Conservation (phyloP, 53 echinoderm and acorn worm species). For the Mesocentrotus franciscanus region DNA sequence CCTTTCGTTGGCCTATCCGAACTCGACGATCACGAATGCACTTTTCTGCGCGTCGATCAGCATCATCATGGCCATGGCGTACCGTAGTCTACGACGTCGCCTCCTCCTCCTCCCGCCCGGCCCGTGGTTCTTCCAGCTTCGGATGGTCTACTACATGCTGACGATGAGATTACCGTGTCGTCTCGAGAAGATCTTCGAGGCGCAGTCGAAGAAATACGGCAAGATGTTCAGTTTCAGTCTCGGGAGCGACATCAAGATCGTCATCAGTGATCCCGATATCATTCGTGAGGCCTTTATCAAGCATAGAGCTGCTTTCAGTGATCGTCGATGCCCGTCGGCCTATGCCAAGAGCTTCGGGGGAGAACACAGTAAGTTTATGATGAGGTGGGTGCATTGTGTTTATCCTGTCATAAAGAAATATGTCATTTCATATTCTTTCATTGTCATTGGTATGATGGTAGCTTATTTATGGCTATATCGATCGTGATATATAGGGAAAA, state of each 20-base stretch:
- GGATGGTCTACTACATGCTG: not conserved
- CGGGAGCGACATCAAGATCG: not conserved
- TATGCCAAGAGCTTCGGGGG: not conserved
- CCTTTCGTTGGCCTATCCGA: not conserved
- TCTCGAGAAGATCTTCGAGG: not conserved
- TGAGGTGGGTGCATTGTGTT: too few relatives aligned
- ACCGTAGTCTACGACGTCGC: slow-evolving; percentile 21
- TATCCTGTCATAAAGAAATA: too few relatives aligned
- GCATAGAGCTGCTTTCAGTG: not conserved
- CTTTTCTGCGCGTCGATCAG: not conserved
- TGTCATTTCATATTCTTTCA: too few relatives aligned
- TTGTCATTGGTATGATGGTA: too few relatives aligned
- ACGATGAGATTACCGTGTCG: not conserved
- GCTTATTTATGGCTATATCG: too few relatives aligned
- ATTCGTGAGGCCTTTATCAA: slow-evolving; percentile 49
- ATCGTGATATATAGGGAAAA: too few relatives aligned
- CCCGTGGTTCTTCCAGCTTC: slow-evolving; percentile 17
- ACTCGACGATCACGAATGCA: not conserved
- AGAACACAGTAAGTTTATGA: not conserved
- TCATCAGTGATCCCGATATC: slow-evolving; percentile 34
- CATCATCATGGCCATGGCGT: not conserved
- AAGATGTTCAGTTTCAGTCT: slow-evolving; percentile 51
- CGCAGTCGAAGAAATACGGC: not conserved
- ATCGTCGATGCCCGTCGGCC: not conserved
- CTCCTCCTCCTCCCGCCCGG: slow-evolving; percentile 42